Base-by-base conservation (phyloP, 1,140 invertebrate species). In the Drosophila ercepeae region DNA sequence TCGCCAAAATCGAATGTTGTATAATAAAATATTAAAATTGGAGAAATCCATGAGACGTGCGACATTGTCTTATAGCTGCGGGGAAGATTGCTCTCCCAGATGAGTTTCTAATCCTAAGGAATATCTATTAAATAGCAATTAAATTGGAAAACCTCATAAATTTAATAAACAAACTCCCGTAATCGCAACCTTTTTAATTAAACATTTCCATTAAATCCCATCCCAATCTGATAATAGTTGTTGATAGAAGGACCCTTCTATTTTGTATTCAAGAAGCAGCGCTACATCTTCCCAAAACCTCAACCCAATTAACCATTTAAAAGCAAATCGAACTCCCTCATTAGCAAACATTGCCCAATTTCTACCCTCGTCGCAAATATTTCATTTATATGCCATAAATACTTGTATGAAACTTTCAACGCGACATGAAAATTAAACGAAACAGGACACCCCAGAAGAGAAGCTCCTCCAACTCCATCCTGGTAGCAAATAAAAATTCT, bases 311-410 rank as follows among this genome's bases (percentile, higher is more conserved):
- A 83, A 57, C 39, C 60, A 65, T 83, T 83, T 79, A 86, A 78
- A 84, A 64, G 39, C 59, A 50, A 76, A 86, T 86, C 79, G 81
- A 84, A 86, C 36, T 79, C 60, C 58, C 86, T 84, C 71, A 84
- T 84, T 86, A 86, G 81, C 61, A 84, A 86, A 84, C 79, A 84
- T 84, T 75, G 49, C 68, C 69, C 68, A 73, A 73, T 49, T 60
- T 23, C 68, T 25, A 53, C 69, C 68, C 68, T 71, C 27, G 49
- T 76, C 29, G 75, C 42, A 59, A 63, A 78, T 83, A 84, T 84
- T 84, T 84, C 81, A 84, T 84, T 84, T 86, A 79, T 86, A 86
- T 86, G 75, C 76, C 72, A 86, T 84, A 84, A 83, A 83, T 83
- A 86, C 76, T 86, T 69, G 81, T 61, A 69, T 53, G 39, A 81